phyloP scores from a whole-genome alignment of 2,113 vertebrate genomes.

The Dasyprocta punctata region DNA sequence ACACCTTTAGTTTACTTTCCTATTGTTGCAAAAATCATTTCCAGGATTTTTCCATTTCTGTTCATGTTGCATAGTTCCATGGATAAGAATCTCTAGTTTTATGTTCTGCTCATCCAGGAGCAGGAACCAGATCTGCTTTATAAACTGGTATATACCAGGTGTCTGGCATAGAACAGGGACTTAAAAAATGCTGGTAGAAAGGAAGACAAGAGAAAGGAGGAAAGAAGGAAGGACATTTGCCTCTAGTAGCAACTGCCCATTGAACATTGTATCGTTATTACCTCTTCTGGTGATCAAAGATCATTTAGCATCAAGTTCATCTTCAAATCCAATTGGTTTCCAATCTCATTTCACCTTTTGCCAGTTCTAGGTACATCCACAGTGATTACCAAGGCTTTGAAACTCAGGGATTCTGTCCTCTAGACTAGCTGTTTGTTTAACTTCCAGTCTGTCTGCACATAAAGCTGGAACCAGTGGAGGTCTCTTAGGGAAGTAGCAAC shows the following conservation, averaged over 20 bases:
- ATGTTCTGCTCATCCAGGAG: not conserved
- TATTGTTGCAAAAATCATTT: not conserved
- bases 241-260: rapidly evolving
- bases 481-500: constrained; percentile 86
- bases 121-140: not conserved
- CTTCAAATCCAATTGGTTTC: constrained; percentile 92
- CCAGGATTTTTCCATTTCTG: not conserved
- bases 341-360: constrained; percentile 91
- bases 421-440: constrained; percentile 92
- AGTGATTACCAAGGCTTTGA: constrained; percentile 95
- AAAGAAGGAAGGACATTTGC: not conserved
- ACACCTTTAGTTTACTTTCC: not conserved
- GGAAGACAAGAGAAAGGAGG: not conserved
- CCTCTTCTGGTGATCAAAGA: constrained; percentile 90
- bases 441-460: constrained; percentile 91
- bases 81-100: not conserved
- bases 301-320: constrained; percentile 92
- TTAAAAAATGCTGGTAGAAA: not conserved
- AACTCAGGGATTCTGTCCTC: constrained; percentile 90
- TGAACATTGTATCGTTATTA: constrained; percentile 76
- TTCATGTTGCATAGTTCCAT: not conserved
- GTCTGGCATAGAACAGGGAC: not conserved
- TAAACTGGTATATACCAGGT: not conserved
- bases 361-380: constrained; percentile 91
- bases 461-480: constrained; percentile 96